phyloP scores from a whole-genome alignment of 2,113 vertebrate genomes.

The Fulmarus glacialis region DNA sequence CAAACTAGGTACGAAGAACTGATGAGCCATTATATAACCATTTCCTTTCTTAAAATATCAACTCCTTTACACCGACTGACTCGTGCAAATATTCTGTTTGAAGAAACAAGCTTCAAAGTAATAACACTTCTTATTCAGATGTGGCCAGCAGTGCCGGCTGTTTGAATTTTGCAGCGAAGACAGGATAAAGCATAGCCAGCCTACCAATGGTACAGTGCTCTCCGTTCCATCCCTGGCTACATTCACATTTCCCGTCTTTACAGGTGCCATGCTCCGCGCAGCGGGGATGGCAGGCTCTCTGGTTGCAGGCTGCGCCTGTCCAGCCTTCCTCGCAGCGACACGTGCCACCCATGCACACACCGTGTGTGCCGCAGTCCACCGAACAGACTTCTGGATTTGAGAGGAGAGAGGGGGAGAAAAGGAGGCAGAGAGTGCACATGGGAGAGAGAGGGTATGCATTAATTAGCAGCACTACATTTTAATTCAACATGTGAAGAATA shows the following conservation, averaged over 20 bases:
- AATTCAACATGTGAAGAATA: not conserved
- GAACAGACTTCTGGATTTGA: constrained; percentile 85
- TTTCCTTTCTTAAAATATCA: not conserved
- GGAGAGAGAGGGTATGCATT: not conserved
- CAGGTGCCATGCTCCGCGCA: constrained; percentile 95
- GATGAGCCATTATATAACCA: not conserved
- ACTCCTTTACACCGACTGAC: not conserved
- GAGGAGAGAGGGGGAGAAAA: not conserved
- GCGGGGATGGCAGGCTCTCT: constrained; percentile 93
- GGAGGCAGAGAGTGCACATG: not conserved
- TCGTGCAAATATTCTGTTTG: not conserved
- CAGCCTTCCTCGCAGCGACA: constrained; percentile 97
- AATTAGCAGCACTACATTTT: not conserved
- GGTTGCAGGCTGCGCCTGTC: constrained; percentile 88
- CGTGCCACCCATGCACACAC: constrained; percentile 88
- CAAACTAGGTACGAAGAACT: not conserved
- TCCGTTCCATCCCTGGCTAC: constrained; percentile 97
- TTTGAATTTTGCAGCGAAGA: not conserved
- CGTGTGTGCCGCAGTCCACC: constrained; percentile 89
- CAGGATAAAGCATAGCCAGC: constrained; percentile 35
- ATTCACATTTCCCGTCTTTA: constrained; percentile 94
- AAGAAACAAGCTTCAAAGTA: constrained; percentile 18
- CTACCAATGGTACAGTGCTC: constrained; percentile 98
- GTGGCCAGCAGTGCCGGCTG: rapidly evolving
- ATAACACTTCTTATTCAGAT: not conserved